Base-by-base conservation (phyloP, 2,888 invertebrate species). In the Resseliella maxima region DNA sequence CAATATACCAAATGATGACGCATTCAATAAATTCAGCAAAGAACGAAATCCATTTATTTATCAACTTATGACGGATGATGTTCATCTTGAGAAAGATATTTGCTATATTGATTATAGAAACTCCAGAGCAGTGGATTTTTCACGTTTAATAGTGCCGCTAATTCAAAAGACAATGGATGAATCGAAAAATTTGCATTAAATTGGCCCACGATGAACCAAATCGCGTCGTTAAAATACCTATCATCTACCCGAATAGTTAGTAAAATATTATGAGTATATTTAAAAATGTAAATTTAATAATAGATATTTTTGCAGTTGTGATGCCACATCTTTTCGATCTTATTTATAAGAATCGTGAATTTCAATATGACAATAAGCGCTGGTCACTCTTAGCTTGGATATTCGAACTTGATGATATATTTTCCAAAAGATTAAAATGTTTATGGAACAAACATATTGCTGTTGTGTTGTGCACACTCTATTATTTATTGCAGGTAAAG, bases 161-260 rank as follows among this genome's bases (percentile, higher is more conserved):
- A 6, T 85, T 10, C 35, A 24, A 24, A 85, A 85, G 41, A 38
- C 41, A 45, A 41, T 41, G 35, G 85, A 41, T 38, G 41, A 21
- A 35, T 41, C 38, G 85, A 5, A 85, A 41, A 5, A 85, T 85
- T 41, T 85, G 85, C n/a, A 85, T 85, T n/a, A 85, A 85, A 45
- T 85, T 41, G 2, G 38, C 85, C 0, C 85, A 85, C n/a, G 45
- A 85, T 85, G 85, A 85, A 45, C 85, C 85, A 24, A n/a, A 38
- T 24, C 35, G 24, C 1, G 12, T 85, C 8, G 41, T 41, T n/a
- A 5, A 45, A n/a, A n/a, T 24, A 10, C 24, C 38, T n/a, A 24
- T 41, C 21, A 85, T 85, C n/a, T 85, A 85, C 41, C 85, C 85
- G n/a, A 6, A 12, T 12, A 21, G 83, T 83, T 1, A 36, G 83